Evolutionary conservation across 2,888 invertebrate species (phyloP), one percentile per base, ranked within the genome.

Genomic region (Sinopyrophorus schimmeli): DNA sequence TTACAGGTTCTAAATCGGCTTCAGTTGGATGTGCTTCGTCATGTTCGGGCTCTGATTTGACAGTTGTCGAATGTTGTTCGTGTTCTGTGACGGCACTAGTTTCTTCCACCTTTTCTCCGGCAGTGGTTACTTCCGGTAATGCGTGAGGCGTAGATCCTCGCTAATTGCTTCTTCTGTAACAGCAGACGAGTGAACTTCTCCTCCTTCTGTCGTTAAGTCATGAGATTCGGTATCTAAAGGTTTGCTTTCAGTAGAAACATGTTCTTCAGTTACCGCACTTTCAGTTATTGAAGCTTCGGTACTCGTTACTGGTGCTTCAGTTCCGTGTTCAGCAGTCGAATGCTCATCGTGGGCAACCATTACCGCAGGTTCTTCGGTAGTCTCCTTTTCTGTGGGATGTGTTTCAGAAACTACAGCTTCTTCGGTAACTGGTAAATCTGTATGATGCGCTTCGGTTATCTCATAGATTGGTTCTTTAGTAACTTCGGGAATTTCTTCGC

Each of bases 341-440:
- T 18, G 28, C 26, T 17, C 24, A n/a, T n/a, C n/a, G n/a, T n/a
- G n/a, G n/a, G n/a, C n/a, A n/a, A n/a, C n/a, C n/a, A n/a, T n/a
- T n/a, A n/a, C n/a, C n/a, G n/a, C 10, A 9, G 51, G 48, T 43
- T 30, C 20, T 43, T 52, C 52, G 12, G 50, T 31, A 38, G 47
- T 28, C 1, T 35, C 10, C 2, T 2, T 10, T 14, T 23, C 23
- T 14, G 21, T 14, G 7, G 28, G 32, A 18, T 18, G 28, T 40
- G 27, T 31, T 23, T 42, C 50, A 6, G 46, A 6, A 7, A 51
- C 6, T 35, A 12, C 12, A 9, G 46, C 35, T 14, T 30, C 20
- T 31, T 47, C 9, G 7, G 20, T 24, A 14, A 26, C 30, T 4
- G 9, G 28, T 11, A 14, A 17, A 21, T 30, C 14, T 51, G 41